Evolutionary conservation across 1,140 invertebrate species (phyloP).

Genomic region (Papilio xuthus): DNA sequence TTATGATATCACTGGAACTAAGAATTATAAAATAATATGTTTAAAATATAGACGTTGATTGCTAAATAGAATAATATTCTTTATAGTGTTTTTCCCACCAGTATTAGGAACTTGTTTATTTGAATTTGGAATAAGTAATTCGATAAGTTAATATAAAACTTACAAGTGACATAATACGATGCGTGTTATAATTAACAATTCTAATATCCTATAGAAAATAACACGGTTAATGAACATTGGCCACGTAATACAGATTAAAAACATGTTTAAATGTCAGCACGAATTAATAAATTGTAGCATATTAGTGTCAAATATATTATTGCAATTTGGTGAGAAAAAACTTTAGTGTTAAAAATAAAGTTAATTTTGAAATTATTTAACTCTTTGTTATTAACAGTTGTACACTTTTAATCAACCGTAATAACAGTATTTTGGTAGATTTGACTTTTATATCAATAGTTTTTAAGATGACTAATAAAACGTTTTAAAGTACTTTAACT

Average conservation of each 20-base stretch:
- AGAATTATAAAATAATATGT: background rate
- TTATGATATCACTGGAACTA: too few relatives aligned
- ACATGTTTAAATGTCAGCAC: slow-evolving; percentile 9
- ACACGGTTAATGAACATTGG: background rate
- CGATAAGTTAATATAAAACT: background rate
- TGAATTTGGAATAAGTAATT: background rate
- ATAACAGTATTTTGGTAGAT: background rate
- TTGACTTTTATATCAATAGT: background rate
- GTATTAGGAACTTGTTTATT: background rate
- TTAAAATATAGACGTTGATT: too few relatives aligned
- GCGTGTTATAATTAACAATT: background rate
- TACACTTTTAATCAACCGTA: too few relatives aligned
- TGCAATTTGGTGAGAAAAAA: background rate
- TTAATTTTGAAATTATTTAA: too few relatives aligned
- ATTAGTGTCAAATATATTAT: slow-evolving; percentile 1
- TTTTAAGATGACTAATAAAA: background rate
- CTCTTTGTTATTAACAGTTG: too few relatives aligned
- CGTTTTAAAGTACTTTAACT: background rate
- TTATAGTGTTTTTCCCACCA: background rate
- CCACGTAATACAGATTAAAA: slow-evolving; percentile 5
- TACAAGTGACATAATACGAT: background rate
- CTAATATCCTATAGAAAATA: background rate
- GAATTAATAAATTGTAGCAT: background rate
- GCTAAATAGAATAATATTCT: background rate
- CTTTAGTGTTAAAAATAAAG: too few relatives aligned